phyloP scores from a whole-genome alignment of 2,888 invertebrate species.

The Xestia sexstrigata region DNA sequence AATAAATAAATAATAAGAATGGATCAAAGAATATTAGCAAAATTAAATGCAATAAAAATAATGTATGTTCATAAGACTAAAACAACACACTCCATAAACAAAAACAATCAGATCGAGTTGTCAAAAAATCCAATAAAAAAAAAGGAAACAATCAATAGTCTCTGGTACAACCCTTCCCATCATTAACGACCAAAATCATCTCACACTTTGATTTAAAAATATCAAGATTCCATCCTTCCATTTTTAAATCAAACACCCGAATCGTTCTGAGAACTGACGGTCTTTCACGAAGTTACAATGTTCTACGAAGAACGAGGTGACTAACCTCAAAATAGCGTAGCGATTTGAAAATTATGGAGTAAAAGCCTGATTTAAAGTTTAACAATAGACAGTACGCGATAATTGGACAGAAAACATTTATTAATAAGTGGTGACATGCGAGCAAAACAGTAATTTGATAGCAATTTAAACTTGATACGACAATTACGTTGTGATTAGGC shows the following conservation, averaged over 20 bases:
- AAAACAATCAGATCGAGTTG: conserved; percentile 24
- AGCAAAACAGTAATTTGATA: conserved; percentile 75
- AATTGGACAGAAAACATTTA: conserved; percentile 59
- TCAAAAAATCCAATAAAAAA: conserved; percentile 32
- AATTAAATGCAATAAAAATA: neutral
- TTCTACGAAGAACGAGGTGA: conserved; percentile 65
- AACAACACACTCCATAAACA: neutral
- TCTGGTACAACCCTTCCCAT: conserved; percentile 52
- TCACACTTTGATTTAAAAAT: conserved; percentile 67
- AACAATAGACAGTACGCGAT: conserved; percentile 60
- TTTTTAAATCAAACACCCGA: conserved; percentile 68
- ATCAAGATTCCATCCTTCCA: conserved; percentile 64
- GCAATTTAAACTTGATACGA: conserved; percentile 74
- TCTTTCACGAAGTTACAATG: conserved; percentile 58
- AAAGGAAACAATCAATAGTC: conserved; percentile 59
- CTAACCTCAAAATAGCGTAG: conserved; percentile 65
- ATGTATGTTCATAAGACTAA: neutral
- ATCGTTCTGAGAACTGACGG: conserved; percentile 64
- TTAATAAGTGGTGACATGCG: conserved; percentile 74
- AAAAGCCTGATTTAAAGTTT: conserved; percentile 45
- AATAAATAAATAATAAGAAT: conserved; percentile 7
- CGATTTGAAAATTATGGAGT: conserved; percentile 66
- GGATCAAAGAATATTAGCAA: neutral
- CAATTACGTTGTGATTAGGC: conserved; percentile 73
- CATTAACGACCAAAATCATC: conserved; percentile 66